Conservation (phyloP, 2,113 vertebrate species). For the Microcebus ravelobensis region DNA sequence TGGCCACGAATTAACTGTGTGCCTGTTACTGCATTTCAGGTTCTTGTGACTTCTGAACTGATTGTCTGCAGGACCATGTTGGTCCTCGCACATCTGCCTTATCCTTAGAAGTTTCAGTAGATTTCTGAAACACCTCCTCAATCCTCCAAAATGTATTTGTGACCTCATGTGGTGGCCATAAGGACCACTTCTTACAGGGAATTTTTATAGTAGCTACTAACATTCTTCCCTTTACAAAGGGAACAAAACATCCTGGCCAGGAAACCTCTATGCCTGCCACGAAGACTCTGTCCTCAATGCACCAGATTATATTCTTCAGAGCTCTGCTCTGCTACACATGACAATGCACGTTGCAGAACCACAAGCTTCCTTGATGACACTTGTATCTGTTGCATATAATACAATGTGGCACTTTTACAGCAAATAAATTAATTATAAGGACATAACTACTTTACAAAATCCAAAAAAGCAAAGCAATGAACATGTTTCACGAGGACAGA, state of each 20-base stretch:
- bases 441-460: background rate
- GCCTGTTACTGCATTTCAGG: background rate
- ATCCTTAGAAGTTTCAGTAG: background rate
- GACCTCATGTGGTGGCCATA: background rate
- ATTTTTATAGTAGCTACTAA: background rate
- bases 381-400: background rate
- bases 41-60: background rate
- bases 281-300: background rate
- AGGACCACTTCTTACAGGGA: background rate
- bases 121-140: background rate
- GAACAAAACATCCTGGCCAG: background rate
- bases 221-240: background rate
- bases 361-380: background rate
- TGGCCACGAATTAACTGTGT: background rate
- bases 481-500: background rate
- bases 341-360: background rate
- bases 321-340: background rate
- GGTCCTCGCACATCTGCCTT: background rate
- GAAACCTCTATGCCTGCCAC: background rate
- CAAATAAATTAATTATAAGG: background rate
- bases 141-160: background rate
- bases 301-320: background rate
- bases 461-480: background rate
- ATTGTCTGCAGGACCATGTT: background rate
- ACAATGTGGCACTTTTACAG: background rate